A percentile compares a stretch with the other conserved stretches of the same genome.
phyloP scores from a whole-genome alignment of 2,888 invertebrate genomes.

The Cybosia mesomella region DNA sequence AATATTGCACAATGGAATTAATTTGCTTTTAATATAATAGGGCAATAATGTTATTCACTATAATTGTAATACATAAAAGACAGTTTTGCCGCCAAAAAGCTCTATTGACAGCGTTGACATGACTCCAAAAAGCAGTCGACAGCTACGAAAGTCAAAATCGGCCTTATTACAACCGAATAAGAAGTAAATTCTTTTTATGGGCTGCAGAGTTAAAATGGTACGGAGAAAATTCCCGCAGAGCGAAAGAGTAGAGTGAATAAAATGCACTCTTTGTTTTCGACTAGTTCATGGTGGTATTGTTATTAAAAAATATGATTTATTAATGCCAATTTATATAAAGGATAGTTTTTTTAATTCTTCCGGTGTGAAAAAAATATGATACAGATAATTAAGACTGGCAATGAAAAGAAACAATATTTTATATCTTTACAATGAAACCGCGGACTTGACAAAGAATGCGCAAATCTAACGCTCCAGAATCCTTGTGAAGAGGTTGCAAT shows the following conservation, averaged over 20 bases:
- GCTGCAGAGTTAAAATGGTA: background rate
- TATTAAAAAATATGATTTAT: conserved; percentile 63
- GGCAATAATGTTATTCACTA: conserved; percentile 57
- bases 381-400: conserved; percentile 7
- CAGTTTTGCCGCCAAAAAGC: conserved; percentile 59
- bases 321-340: conserved; percentile 48
- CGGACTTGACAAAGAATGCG: background rate
- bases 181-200: background rate
- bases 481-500: background rate
- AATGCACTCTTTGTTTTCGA: conserved; percentile 61
- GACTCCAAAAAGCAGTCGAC: conserved; percentile 25
- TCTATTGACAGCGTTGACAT: conserved; percentile 57
- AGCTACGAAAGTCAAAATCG: background rate
- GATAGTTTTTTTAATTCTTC: conserved; percentile 52
- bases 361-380: conserved; percentile 50
- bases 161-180: conserved; percentile 9
- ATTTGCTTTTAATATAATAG: conserved; percentile 60
- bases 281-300: conserved; percentile 61
- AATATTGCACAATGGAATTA: conserved; percentile 58
- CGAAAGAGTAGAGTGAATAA: conserved; percentile 55
- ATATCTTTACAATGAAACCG: background rate
- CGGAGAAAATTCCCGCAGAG: conserved; percentile 56
- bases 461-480: background rate
- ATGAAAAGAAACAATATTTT: conserved; percentile 2
- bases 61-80: conserved; percentile 62